Conservation (phyloP, 2,888 invertebrate species). For the Uloborus plumipes region DNA sequence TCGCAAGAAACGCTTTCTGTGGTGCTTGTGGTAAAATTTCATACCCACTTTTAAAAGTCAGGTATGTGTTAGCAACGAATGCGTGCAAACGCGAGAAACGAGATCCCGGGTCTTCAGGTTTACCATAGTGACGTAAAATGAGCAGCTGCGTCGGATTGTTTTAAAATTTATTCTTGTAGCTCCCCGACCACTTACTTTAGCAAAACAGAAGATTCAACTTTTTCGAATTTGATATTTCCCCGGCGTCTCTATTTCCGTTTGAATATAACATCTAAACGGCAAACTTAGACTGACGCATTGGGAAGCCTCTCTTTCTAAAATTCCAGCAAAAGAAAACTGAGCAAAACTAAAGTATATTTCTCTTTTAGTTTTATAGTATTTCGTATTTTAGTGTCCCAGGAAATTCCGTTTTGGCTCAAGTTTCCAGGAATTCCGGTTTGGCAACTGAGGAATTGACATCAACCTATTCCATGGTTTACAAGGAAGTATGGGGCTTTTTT, state of each 20-base stretch:
- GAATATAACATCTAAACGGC: conserved; percentile 64
- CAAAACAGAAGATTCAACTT: conserved; percentile 62
- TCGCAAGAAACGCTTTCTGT: no score
- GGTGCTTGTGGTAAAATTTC: no score
- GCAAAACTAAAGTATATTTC: conserved; percentile 45
- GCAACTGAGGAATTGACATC: conserved; percentile 57
- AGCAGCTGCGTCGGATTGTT: conserved; percentile 62
- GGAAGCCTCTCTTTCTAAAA: conserved; percentile 54
- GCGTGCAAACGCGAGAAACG: conserved; percentile 25
- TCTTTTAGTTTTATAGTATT: conserved; percentile 39
- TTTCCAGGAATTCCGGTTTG: conserved; percentile 57
- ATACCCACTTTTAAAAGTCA: no score
- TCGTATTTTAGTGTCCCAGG: conserved; percentile 53
- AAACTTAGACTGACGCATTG: conserved; percentile 54
- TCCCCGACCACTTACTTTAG: conserved; percentile 60
- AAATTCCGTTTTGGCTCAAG: conserved; percentile 62
- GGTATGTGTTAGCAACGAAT: not conserved
- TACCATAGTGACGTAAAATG: conserved; percentile 60
- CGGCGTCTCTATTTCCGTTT: conserved; percentile 62
- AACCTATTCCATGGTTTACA: conserved; percentile 47
- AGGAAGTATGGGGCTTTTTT: conserved; percentile 33
- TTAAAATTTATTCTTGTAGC: conserved; percentile 60
- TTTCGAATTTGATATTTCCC: conserved; percentile 63
- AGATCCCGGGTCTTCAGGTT: conserved; percentile 46
- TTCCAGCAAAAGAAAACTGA: conserved; percentile 34